A percentile compares a stretch with the other conserved stretches of the same genome.
Conservation (phyloP, 2,797 vertebrate species). For the Pelodytes ibericus region DNA sequence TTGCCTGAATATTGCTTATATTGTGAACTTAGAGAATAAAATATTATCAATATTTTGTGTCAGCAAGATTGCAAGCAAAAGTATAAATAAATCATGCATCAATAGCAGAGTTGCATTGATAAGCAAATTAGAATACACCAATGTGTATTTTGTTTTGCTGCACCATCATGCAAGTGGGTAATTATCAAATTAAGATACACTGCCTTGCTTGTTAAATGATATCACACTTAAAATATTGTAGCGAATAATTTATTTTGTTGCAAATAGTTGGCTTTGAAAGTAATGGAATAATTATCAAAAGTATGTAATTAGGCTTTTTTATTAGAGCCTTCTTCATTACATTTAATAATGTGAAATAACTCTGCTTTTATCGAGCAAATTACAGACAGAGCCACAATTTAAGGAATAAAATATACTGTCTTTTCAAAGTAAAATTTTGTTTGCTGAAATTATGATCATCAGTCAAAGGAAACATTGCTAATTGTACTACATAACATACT, state of each 20-base stretch:
- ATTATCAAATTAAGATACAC: not conserved
- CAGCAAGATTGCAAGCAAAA: too few species aligned
- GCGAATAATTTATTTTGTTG: not conserved
- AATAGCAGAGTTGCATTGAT: too few species aligned
- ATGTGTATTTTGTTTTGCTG: too few species aligned
- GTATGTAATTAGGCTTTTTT: not conserved
- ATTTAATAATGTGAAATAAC: not conserved
- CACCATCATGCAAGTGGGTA: too few species aligned
- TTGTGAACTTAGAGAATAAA: too few species aligned
- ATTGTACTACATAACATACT: not conserved
- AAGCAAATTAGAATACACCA: too few species aligned
- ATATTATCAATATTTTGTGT: too few species aligned
- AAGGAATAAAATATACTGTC: not conserved
- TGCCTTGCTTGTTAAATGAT: not conserved
- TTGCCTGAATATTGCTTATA: too few species aligned
- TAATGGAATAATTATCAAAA: not conserved
- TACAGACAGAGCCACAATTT: not conserved
- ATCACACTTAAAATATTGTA: not conserved
- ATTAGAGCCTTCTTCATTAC: not conserved
- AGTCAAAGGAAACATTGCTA: not conserved
- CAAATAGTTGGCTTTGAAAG: not conserved
- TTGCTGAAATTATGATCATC: not conserved
- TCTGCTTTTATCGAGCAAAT: not conserved
- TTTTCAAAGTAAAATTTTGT: too few species aligned
- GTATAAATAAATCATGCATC: too few species aligned